These are phyloP conservation scores for honey bee (Apis mellifera) DNA, from an alignment of 1,140 invertebrate genomes.

Conservation along the genomic window DNA sequence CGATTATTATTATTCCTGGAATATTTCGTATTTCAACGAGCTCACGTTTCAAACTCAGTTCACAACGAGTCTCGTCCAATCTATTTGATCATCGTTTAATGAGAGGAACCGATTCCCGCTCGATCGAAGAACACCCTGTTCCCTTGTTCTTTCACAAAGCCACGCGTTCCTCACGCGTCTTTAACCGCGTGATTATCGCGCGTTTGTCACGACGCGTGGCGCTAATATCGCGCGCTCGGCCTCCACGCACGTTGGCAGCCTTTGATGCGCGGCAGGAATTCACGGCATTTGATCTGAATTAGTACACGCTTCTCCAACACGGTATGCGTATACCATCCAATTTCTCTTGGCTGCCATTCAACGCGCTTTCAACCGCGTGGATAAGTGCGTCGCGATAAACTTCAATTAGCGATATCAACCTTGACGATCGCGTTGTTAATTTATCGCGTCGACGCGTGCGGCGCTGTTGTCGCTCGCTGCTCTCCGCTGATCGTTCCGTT, in stretches of 20 bases:
- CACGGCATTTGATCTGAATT: slow-evolving; percentile 46
- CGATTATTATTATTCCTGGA: slow-evolving; percentile 34
- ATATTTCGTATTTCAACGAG: slow-evolving; percentile 17
- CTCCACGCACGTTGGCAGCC: not conserved
- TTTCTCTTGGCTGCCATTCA: slow-evolving; percentile 37
- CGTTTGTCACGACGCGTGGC: slow-evolving; percentile 19
- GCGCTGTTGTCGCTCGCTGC: not conserved
- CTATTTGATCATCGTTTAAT: slow-evolving; percentile 37
- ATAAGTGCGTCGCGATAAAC: slow-evolving; percentile 38
- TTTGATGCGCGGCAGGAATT: slow-evolving; percentile 24
- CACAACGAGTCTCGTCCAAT: not conserved
- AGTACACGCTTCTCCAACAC: slow-evolving; percentile 15
- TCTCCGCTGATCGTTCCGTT: not conserved
- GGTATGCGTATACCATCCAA: slow-evolving; percentile 4
- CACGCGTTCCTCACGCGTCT: not conserved
- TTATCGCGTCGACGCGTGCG: slow-evolving; percentile 10
- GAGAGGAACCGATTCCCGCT: slow-evolving; percentile 21
- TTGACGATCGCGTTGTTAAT: slow-evolving; percentile 33
- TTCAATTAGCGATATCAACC: slow-evolving; percentile 42
- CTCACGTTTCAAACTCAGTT: slow-evolving; percentile 10
- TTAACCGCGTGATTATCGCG: slow-evolving; percentile 27
- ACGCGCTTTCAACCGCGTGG: slow-evolving; percentile 4
- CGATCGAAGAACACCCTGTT: not conserved
- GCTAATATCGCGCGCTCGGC: not conserved
- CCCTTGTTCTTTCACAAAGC: not conserved